phyloP scores from a whole-genome alignment of 2,113 vertebrate species.

The Crotophaga sulcirostris region DNA sequence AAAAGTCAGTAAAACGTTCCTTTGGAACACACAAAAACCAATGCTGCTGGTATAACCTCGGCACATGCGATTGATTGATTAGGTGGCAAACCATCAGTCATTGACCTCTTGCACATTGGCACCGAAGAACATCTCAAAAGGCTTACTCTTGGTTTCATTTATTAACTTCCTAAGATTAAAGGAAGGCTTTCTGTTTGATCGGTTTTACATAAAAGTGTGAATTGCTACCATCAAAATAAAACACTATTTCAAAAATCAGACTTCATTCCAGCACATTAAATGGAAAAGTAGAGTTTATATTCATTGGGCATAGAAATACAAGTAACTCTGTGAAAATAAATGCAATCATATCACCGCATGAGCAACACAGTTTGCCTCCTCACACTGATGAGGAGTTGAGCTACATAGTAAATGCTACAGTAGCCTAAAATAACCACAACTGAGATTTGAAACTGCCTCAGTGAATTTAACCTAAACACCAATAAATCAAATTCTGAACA shows the following conservation, averaged over 20 bases:
- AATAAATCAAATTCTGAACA: neutral
- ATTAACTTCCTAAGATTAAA: neutral
- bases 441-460: neutral
- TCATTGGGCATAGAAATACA: neutral
- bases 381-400: neutral
- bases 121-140: neutral
- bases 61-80: neutral
- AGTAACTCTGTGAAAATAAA: neutral
- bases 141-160: neutral
- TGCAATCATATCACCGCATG: neutral
- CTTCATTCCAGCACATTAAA: neutral
- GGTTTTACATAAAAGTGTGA: neutral
- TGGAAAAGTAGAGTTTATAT: neutral
- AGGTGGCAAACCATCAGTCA: neutral
- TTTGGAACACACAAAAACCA: neutral
- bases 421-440: neutral
- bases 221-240: neutral
- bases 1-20: neutral
- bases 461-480: neutral
- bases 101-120: neutral
- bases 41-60: neutral
- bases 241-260: neutral
- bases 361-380: neutral
- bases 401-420: neutral
- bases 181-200: neutral